Evolutionary conservation across 2,888 invertebrate genomes (phyloP).

Genomic region (Macrophya alboannulata): DNA sequence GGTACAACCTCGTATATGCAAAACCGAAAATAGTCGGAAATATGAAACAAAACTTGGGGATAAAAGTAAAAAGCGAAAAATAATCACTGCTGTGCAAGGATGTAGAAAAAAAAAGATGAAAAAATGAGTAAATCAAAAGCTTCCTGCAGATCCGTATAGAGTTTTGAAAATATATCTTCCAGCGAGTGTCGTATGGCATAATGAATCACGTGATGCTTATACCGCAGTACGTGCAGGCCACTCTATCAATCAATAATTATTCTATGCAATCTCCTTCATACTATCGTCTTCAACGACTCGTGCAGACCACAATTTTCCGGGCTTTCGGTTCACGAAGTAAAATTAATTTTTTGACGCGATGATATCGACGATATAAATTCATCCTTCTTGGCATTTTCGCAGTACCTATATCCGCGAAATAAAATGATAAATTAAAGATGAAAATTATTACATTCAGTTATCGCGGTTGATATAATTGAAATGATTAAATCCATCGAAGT

Average conservation of each 20-base stretch:
- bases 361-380: background rate
- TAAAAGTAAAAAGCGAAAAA: background rate
- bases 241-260: background rate
- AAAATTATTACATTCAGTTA: too few relatives aligned
- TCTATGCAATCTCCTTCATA: too few relatives aligned
- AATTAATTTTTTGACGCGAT: background rate
- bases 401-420: background rate
- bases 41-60: background rate
- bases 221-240: background rate
- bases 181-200: background rate
- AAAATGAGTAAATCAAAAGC: background rate
- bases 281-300: too few relatives aligned
- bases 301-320: background rate
- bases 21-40: constrained; percentile 21
- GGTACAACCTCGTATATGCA: background rate
- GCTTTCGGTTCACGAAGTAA: background rate
- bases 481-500: background rate
- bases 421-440: too few relatives aligned
- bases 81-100: background rate
- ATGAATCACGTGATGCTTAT: background rate
- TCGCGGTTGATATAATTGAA: too few relatives aligned
- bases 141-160: background rate
- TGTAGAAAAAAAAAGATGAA: background rate
- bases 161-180: background rate
- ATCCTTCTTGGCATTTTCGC: background rate